Evolutionary conservation across 2,113 vertebrate species (phyloP), one percentile per base, ranked within the genome.

Genomic region (Gallinago media): DNA sequence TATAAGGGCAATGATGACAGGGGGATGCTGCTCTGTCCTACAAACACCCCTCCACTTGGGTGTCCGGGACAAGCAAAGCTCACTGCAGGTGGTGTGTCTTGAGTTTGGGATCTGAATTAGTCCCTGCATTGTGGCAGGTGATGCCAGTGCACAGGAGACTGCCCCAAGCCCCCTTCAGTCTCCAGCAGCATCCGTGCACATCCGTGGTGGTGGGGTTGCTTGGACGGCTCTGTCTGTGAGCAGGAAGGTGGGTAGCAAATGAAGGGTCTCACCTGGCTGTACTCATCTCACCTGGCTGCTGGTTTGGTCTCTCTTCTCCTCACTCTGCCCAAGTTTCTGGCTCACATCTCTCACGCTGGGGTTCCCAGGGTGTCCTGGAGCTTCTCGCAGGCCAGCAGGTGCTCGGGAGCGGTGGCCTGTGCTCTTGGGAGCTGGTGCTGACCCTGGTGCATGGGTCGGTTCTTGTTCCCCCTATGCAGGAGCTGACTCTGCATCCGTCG

Each of bases 401-500:
- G 85, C 58, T 84, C 0, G 47, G 94, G 55, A 94, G 79, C 2
- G 13, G 49, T 91, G 73, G 54, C 40, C 42, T 16, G 1, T 4
- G 31, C 49, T 90, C 29, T 20, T 1, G 1, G 86, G 72, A 91
- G 71, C 36, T 47, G 6, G 22, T 23, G 85, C 92, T 96, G 82
- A 95, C 52, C 44, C 56, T 34, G 59, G 89, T 61, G 31, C 93
- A 31, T 3, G 38, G 61, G 79, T 77, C 88, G 38, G 92, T 66
- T 94, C 74, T 77, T 96, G 85, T 97, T 78, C n/a, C 89, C 47
- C 62, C 89, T 67, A 82, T 75, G 75, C 97, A 98, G 98, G 98
- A 98, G 98, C 98, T 75, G 99, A 99, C 80, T 98, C 97, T 61
- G 95, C 98, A 9, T 98, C 98, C 2, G 98, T 97, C 1, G 99